Evolutionary conservation across 2,797 vertebrate genomes (phyloP).

Genomic region (Acanthornis magna): DNA sequence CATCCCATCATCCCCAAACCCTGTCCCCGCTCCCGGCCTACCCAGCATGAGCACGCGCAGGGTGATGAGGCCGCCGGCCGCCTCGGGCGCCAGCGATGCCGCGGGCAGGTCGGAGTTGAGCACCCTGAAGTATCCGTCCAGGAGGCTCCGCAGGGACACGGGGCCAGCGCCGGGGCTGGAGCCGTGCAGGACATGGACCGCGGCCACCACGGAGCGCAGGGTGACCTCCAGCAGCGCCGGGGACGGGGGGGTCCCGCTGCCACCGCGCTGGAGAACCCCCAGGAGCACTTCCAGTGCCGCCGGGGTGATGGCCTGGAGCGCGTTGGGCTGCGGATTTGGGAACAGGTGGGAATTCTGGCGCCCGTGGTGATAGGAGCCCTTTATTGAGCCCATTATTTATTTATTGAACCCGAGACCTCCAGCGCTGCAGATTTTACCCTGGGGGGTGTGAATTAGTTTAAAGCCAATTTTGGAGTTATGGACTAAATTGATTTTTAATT

Average conservation of each 20-base stretch:
- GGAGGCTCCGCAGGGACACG: constrained; percentile 82
- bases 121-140: constrained; percentile 89
- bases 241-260: constrained; percentile 50
- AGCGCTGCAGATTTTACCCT: accelerated
- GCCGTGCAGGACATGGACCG: constrained; percentile 87
- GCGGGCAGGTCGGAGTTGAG: constrained; percentile 85
- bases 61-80: constrained; percentile 74
- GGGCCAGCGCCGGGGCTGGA: constrained; percentile 82
- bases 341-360: accelerated
- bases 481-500: not conserved
- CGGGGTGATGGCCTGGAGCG: constrained; percentile 81
- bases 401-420: accelerated
- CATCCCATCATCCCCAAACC: accelerated
- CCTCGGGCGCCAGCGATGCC: constrained; percentile 58
- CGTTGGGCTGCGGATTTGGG: constrained; percentile 80
- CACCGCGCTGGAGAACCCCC: constrained; percentile 80
- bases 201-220: constrained; percentile 81
- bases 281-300: constrained; percentile 84
- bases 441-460: accelerated
- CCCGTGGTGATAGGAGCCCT: accelerated
- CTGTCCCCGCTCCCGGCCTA: constrained; percentile 13
- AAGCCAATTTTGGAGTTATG: accelerated
- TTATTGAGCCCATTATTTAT: accelerated
- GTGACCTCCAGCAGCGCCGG: constrained; percentile 71
- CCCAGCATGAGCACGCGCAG: constrained; percentile 91